Evolutionary conservation across 2,888 invertebrate genomes (phyloP), one percentile per base, ranked within the genome.

Genomic region (Ormyrus labotus): DNA sequence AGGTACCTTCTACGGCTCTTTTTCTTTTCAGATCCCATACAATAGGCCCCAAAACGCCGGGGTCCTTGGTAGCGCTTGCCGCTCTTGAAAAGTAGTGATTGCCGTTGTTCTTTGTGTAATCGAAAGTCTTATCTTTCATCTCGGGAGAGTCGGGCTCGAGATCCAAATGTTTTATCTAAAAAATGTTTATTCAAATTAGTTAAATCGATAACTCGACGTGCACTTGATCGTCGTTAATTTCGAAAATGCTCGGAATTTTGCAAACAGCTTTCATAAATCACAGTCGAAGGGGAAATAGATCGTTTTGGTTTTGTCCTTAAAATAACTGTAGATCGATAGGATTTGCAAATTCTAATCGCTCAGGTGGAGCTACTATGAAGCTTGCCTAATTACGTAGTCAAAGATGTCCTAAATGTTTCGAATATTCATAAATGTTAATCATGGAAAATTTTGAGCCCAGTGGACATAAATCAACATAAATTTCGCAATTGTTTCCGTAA

Each of bases 11-110:
- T 9, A 81, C 77, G 65, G 87, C 91, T 85, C 94, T 93, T 88
- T 95, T 95, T 87, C 95, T 94, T 87, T 96, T 95, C 79, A 95
- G 92, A 88, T 95, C 95, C 96, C 96, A 96, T 6, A 96, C 96
- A 72, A 96, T 91, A 0, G 96, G 96, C 0, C 96, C 96, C 53
- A 96, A 93, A 5, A 96, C 95, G 0, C 96, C 96, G 0, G 96
- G 96, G 91, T 96, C 96, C 84, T 92, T 92, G 7, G 89, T 87
- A 64, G 94, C 94, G 84, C 96, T 96, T 70, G 95, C 95, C 63
- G 95, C 93, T 51, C 96, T 92, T 4, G 93, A 91, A 47, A 94
- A 88, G 83, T 92, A 92, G 84, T 87, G 82, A 84, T 88, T 87
- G 3, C 82, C 78, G n/a, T 75, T 80, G 5, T 34, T 87, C 71